Evolutionary conservation across 1,140 invertebrate genomes (phyloP), one percentile per base, ranked within the genome.

Genomic region (Lepidurus couesii): DNA sequence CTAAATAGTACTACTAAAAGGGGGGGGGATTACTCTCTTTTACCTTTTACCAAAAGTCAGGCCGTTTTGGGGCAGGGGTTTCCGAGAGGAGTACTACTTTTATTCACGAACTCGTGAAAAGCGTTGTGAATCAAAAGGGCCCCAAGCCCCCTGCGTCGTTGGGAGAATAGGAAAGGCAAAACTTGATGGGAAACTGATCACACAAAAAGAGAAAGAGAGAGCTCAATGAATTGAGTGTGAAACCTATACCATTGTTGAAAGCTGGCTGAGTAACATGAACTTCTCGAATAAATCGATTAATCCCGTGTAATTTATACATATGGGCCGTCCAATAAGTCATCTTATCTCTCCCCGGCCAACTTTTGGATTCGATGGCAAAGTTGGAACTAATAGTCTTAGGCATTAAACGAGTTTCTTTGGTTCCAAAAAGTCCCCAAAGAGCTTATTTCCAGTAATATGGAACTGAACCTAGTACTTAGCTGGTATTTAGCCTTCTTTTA

Each of bases 221-320:
- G 53, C 53, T 65, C 53, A 65, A 16, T 65, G 53, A 65, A 65
- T 65, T 65, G 53, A 65, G 53, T 65, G 53, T 65, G 53, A 65
- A 65, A 65, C 53, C 53, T 65, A 65, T 65, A 65, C 53, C 53
- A 65, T 65, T 65, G 53, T 65, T 65, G n/a, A 65, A 65, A n/a
- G 53, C 21, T n/a, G 21, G 4, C 21, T 65, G 34, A 34, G 34
- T 34, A 34, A 34, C 34, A 34, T 4, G 34, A 16, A 4, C 21
- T 65, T 65, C 53, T 13, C 53, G 53, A 13, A n/a, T 7, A 65
- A 65, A 65, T 21, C 53, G 53, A 65, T 65, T 65, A 65, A 65
- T 13, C 53, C 53, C 53, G 53, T 65, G n/a, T n/a, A 65, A 65
- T 65, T 65, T 65, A 65, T 65, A 65, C 53, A 65, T 65, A 65